These are phyloP conservation scores for Sinohyriopsis cumingii DNA, from an alignment of 2,888 invertebrate genomes.

Conservation along the genomic window DNA sequence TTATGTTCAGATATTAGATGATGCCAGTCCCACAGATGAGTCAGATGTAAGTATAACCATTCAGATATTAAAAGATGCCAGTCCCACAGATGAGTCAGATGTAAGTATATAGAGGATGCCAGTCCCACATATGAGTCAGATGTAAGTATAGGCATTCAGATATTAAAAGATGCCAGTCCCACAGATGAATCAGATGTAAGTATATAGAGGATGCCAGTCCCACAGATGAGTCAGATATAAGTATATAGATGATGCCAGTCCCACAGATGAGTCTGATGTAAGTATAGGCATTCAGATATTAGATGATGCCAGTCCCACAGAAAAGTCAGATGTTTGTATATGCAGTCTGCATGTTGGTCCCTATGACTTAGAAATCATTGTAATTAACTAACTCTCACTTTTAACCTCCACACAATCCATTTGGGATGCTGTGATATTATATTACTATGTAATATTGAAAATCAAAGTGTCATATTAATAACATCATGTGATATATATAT, in stretches of 20 bases:
- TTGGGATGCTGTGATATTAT: no score
- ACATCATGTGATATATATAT: no score
- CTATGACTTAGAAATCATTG: no score
- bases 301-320: constrained; percentile 41
- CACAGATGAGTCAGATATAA: constrained; percentile 24
- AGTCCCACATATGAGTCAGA: constrained; percentile 26
- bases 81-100: no score
- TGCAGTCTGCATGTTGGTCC: no score
- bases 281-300: not conserved
- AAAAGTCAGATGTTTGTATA: constrained; percentile 37
- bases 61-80: no score
- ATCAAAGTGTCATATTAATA: no score
- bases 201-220: constrained; percentile 37
- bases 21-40: no score
- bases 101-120: constrained; percentile 30
- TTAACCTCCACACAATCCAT: no score
- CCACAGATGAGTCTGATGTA: constrained; percentile 27
- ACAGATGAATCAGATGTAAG: no score
- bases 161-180: not conserved
- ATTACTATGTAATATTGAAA: no score
- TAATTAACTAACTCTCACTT: no score
- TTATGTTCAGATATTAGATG: constrained; percentile 18
- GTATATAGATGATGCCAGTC: constrained; percentile 29
- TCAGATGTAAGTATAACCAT: constrained; percentile 5
- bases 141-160: constrained; percentile 8